Evolutionary conservation across 1,140 invertebrate genomes (phyloP), one percentile per base, ranked within the genome.

Genomic region (Formica exsecta): DNA sequence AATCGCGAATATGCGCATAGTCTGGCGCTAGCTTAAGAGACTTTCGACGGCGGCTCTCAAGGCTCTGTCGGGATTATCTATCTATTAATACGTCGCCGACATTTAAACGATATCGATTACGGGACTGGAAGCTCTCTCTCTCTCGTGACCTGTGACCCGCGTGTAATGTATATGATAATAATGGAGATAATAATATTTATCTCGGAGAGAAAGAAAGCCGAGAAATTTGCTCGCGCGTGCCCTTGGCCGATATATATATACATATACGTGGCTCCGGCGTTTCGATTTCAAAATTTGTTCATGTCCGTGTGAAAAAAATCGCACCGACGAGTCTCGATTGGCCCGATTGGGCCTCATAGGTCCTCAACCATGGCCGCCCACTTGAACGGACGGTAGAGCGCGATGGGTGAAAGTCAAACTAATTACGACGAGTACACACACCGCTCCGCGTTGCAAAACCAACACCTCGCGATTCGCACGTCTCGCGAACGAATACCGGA

Each of bases 381-480:
- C 61, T 64, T 62, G 61, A 32, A 8, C 62, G 70, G 48, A 73
- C 70, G 51, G 19, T 7, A 54, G 79, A 54, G 51, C 65, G 32
- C 79, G 79, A 83, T 74, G 29, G 79, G 79, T 83, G 68, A 83
- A 83, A 83, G 79, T 83, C 79, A 83, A 83, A 83, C 79, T 83
- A 83, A 83, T 83, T 83, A 83, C 79, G 51, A 25, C 66, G 38
- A 41, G 64, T 71, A 51, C 66, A 61, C 51, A 57, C 36, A 54
- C 48, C 13, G 64, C 44, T 19, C 16, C 29, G 41, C 32, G 57
- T 64, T 76, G 74, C 57, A 64, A 62, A 65, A 2, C 38, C 64
- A 44, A 19, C 65, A 51, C 51, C n/a, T 38, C n/a, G 79, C 79
- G 79, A 83, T 74, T 83, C 79, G 48, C 48, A 73, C 68, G 68